A percentile compares a stretch with the other conserved stretches of the same genome.
phyloP scores from a whole-genome alignment of 2,113 vertebrate genomes.

The Anhinga rufa region DNA sequence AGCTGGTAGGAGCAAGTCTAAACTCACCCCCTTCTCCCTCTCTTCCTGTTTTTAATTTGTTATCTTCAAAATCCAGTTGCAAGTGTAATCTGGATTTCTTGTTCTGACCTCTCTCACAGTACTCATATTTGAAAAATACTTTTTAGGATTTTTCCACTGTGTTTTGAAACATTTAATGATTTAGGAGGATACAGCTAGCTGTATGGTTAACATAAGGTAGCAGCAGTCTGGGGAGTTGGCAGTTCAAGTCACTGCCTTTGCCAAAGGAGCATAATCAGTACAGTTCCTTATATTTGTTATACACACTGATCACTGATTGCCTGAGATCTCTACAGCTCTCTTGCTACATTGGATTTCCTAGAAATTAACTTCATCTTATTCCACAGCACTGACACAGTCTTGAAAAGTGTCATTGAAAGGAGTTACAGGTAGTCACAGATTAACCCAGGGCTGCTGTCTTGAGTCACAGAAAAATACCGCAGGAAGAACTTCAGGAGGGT shows the following conservation, averaged over 20 bases:
- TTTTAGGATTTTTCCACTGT: neutral
- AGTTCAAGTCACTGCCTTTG: neutral
- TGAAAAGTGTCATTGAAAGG: neutral
- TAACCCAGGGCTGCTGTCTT: neutral
- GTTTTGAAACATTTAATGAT: neutral
- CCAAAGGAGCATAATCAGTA: neutral
- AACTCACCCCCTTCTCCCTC: neutral
- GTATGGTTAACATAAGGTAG: neutral
- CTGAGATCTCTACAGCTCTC: neutral
- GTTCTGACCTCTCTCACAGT: neutral
- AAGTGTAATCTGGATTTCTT: neutral
- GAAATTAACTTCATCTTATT: neutral
- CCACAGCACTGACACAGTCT: neutral
- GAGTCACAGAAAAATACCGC: neutral
- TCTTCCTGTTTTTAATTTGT: neutral
- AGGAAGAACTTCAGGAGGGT: neutral
- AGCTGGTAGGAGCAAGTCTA: accelerated
- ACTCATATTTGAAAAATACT: neutral
- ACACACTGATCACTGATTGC: neutral
- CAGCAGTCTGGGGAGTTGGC: neutral
- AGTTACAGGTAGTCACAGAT: neutral
- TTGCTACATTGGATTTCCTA: neutral
- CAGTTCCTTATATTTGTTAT: neutral
- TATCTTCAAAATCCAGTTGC: neutral
- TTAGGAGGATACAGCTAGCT: neutral